Evolutionary conservation across 30 jellyfish, hydroid and myxozoan genomes (phyloP).

Genomic region (Phacellophora camtschatica): DNA sequence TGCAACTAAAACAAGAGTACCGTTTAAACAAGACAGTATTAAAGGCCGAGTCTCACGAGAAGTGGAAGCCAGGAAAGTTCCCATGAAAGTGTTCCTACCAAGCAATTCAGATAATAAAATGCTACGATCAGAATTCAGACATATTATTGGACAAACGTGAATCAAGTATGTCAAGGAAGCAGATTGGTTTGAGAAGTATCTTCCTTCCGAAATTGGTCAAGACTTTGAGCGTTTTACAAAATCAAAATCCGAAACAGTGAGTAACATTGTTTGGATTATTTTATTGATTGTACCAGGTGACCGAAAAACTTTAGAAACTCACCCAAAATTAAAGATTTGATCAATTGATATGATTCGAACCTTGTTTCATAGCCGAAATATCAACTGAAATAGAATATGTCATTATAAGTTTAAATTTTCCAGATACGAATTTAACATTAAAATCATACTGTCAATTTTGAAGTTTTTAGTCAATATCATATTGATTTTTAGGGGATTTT

Average conservation of each 20-base stretch:
- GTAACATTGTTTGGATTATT: no score
- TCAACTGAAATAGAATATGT: no score
- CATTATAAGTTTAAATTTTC: no score
- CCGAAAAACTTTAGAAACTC: no score
- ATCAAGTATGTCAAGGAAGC: not conserved
- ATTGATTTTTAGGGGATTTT: no score
- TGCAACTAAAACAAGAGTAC: slow-evolving; percentile 1
- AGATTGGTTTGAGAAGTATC: not conserved
- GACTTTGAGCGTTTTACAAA: not conserved
- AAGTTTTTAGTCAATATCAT: no score
- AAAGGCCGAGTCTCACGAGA: not conserved
- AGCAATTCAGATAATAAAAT: not conserved
- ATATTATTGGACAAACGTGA: not conserved
- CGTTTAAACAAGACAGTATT: not conserved
- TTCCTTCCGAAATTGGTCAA: not conserved
- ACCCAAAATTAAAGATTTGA: no score
- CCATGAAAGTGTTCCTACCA: not conserved
- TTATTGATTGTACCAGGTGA: no score
- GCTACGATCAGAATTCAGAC: not conserved
- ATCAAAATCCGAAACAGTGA: not conserved
- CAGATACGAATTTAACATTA: no score
- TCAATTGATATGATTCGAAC: no score
- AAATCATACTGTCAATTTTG: no score
- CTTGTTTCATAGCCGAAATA: no score
- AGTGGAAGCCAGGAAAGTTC: not conserved